Percentiles rank a stretch among this genome's conserved stretches.
Conservation (phyloP, 1,140 invertebrate genomes). For the Sinonovacula constricta region DNA sequence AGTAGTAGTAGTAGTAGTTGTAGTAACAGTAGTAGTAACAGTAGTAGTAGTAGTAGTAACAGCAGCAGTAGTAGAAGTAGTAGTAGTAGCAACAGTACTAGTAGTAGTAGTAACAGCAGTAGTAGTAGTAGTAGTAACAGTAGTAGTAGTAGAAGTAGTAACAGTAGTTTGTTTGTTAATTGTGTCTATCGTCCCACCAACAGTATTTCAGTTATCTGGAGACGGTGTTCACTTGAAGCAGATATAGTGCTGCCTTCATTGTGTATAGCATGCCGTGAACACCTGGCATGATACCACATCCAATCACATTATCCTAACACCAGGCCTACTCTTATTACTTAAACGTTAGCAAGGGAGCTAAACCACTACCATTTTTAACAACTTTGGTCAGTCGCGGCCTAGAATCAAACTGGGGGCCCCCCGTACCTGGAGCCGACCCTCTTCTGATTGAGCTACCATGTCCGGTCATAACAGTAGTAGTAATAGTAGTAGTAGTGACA, state of each 20-base stretch:
- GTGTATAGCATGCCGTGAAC: not conserved
- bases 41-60: slow-evolving; percentile 18
- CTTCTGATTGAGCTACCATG: not conserved
- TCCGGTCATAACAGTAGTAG: not conserved
- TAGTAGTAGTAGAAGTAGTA: slow-evolving; percentile 7
- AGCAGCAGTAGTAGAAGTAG: slow-evolving; percentile 23
- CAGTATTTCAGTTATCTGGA: not conserved
- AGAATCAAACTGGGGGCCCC: too few relatives aligned
- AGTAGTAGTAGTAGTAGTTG: too few relatives aligned
- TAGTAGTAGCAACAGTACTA: slow-evolving; percentile 28
- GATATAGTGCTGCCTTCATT: not conserved
- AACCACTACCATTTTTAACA: too few relatives aligned
- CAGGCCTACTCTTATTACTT: too few relatives aligned
- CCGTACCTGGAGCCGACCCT: too few relatives aligned
- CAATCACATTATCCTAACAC: too few relatives aligned
- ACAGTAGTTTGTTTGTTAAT: not conserved
- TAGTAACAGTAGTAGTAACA: slow-evolving; percentile 17
- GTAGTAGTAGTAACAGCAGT: slow-evolving; percentile 2
- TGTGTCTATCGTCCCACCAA: not conserved
- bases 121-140: slow-evolving; percentile 6
- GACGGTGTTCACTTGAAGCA: not conserved
- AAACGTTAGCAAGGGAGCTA: too few relatives aligned
- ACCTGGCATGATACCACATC: not conserved
- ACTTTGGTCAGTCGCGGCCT: too few relatives aligned
- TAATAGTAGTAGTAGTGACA: slow-evolving; percentile 4